Evolutionary conservation across 2,888 invertebrate species (phyloP).

Genomic region (Mamestra brassicae): DNA sequence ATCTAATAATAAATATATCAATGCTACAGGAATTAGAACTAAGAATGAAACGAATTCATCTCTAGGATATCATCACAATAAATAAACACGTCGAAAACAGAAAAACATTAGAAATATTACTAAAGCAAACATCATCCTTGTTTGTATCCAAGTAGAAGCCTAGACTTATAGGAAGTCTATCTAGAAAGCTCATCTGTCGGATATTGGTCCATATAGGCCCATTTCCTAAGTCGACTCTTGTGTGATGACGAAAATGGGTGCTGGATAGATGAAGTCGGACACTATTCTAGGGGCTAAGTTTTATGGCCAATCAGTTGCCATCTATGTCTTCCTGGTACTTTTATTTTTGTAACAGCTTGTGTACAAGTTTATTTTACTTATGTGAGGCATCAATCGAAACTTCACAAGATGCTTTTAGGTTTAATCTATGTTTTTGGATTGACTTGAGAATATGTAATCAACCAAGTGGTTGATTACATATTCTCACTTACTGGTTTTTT

Average conservation of each 20-base stretch:
- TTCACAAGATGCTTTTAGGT: no score
- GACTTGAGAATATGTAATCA: no score
- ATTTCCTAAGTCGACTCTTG: conserved; percentile 45
- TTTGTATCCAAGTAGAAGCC: not conserved
- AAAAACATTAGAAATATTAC: not conserved
- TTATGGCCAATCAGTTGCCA: conserved; percentile 11
- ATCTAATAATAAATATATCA: no score
- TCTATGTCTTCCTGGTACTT: conserved; percentile 3
- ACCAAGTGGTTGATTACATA: no score
- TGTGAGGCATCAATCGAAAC: no score
- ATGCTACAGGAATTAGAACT: no score
- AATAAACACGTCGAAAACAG: not conserved
- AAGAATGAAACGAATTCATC: no score
- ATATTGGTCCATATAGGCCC: conserved; percentile 38
- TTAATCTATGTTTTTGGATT: no score
- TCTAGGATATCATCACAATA: no score
- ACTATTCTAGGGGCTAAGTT: not conserved
- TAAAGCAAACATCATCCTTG: not conserved
- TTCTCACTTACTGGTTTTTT: no score
- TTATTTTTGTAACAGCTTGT: not conserved
- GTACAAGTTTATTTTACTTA: no score
- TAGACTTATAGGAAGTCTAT: not conserved
- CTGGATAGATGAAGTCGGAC: conserved; percentile 3
- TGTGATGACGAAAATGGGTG: conserved; percentile 4
- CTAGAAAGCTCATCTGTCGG: conserved; percentile 25